A percentile compares a stretch with the other conserved stretches of the same genome.
Evolutionary conservation across 1,140 invertebrate species (phyloP).

Genomic region (Megalopta genalis): DNA sequence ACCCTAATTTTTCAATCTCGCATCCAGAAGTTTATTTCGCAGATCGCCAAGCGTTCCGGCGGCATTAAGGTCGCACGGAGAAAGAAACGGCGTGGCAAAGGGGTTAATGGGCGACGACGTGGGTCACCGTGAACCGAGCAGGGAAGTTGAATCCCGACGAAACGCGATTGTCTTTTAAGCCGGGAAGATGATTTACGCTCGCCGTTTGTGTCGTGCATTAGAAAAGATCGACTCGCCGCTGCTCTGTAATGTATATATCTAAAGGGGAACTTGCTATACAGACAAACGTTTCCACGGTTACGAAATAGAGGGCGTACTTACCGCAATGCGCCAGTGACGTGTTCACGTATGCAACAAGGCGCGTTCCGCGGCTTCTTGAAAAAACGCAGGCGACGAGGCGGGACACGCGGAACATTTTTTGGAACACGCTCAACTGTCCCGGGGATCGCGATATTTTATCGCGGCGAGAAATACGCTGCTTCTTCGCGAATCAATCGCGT

Average conservation of each 20-base stretch:
- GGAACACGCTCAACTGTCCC: not conserved
- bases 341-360: conserved; percentile 42
- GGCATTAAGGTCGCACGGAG: no score
- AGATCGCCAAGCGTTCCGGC: no score
- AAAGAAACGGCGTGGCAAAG: no score
- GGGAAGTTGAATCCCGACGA: not conserved
- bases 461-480: no score
- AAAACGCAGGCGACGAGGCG: not conserved
- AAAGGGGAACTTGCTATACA: conserved; percentile 19
- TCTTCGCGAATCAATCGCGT: no score
- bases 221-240: not conserved
- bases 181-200: not conserved
- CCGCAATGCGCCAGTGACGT: conserved; percentile 70
- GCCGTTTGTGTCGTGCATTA: not conserved
- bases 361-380: not conserved
- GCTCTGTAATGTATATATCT: not conserved
- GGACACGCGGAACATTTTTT: no score
- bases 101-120: no score
- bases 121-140: no score
- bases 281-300: conserved; percentile 55
- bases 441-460: no score
- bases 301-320: conserved; percentile 62
- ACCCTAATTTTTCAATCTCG: no score
- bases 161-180: not conserved
- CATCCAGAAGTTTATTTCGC: no score